Conservation (phyloP, 30 jellyfish, hydroid and myxozoan genomes). For the Rhopilema esculentum region DNA sequence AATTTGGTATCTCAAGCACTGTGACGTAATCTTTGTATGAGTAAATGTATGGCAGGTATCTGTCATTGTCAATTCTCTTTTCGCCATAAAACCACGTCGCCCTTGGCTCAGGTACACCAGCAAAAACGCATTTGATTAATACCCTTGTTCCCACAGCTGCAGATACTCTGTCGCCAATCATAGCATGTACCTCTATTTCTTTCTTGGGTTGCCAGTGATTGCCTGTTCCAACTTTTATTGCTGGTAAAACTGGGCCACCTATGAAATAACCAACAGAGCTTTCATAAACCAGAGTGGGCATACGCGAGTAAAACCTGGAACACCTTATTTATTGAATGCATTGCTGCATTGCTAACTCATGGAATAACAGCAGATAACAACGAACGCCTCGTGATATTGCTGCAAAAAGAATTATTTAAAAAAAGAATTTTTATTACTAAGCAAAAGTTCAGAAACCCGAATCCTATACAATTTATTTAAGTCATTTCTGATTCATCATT, state of each 20-base stretch:
- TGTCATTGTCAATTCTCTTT: slow-evolving; percentile 54
- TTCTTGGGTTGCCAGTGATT: slow-evolving; percentile 72
- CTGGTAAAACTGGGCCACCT: slow-evolving; percentile 44
- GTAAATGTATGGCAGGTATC: slow-evolving; percentile 23
- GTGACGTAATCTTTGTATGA: slow-evolving; percentile 69
- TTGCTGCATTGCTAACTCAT: too few species aligned
- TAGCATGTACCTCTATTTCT: slow-evolving; percentile 21
- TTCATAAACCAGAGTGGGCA: background rate
- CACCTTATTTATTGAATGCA: too few species aligned
- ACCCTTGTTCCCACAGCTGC: slow-evolving; percentile 73
- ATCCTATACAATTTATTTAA: too few species aligned
- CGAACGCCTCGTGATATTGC: too few species aligned
- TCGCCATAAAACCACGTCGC: slow-evolving; percentile 76
- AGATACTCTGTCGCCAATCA: slow-evolving; percentile 80
- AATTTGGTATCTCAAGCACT: slow-evolving; percentile 40
- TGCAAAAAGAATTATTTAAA: too few species aligned
- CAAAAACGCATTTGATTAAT: slow-evolving; percentile 53
- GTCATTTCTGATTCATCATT: too few species aligned
- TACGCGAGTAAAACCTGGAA: too few species aligned
- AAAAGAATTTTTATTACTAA: too few species aligned
- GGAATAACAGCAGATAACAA: too few species aligned
- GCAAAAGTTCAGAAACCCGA: too few species aligned
- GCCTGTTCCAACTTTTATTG: slow-evolving; percentile 61
- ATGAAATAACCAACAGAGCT: background rate
- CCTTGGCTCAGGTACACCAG: slow-evolving; percentile 88